Evolutionary conservation across 2,888 invertebrate species (phyloP), one percentile per base, ranked within the genome.

Genomic region (Allacma fusca): DNA sequence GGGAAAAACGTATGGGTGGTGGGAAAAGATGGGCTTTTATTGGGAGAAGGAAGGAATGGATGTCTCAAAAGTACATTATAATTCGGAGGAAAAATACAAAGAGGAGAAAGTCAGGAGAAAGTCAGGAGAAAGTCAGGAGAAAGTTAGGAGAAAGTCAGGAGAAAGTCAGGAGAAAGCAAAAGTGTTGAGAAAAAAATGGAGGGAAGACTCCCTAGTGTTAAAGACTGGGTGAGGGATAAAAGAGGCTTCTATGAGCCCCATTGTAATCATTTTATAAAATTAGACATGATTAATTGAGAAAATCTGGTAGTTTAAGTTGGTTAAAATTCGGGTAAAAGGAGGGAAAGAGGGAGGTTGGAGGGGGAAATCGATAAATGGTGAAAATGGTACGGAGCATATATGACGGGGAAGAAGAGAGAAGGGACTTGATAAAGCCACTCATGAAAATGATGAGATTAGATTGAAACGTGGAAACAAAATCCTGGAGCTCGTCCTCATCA

Each of bases 361-460:
- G 16, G 50, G 16, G 16, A 50, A 50, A 50, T 50, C 50, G 50
- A 50, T 50, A 50, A 50, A 50, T 50, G 9, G 21, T n/a, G 34
- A 34, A 73, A 29, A 23, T 21, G 26, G 23, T 43, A 43, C 40
- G 68, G 29, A 29, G 21, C 1, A 29, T 7, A 40, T 43, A 69
- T 19, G 43, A 1, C 12, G 24, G 50, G 4, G 13, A 9, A 40
- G 16, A 9, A 28, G 50, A 26, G 34, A 34, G 26, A 28, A 43
- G 43, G 29, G 21, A 40, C 19, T 70, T 24, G 21, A 68, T 71
- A 57, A 57, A 71, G 71, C 71, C 50, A 71, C 71, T 57, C 71
- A 71, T 71, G 71, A 71, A 71, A 50, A 71, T 71, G 71, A 71
- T 71, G 71, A 71, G 71, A 71, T 71, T 71, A 71, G 57, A 71